Evolutionary conservation across 64 coral and sea anemone species (phyloP), one percentile per base, ranked within the genome.

Genomic region (Exaiptasia diaphana): DNA sequence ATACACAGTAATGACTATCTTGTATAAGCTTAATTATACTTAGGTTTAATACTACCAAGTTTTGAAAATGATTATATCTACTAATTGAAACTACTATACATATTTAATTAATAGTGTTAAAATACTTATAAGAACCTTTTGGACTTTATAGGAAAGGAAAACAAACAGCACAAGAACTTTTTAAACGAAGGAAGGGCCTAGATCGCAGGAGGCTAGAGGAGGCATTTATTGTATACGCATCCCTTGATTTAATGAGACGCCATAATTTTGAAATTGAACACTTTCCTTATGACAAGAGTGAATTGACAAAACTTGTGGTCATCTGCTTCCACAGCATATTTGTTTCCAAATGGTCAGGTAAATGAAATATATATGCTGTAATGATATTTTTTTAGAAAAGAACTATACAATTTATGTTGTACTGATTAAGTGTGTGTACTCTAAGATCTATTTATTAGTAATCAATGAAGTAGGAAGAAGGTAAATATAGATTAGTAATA

Each of bases 191-290:
- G 15, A 56, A 24, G 53, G 26, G 53, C 26, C 55, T 81, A 31
- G 86, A 89, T 64, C 50, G 76, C 20, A 41, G 86, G 53, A 73
- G 86, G 55, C 70, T 90, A 20, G 87, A 90, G 71, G 70, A 90
- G 40, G 87, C 39, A 45, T 90, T 82, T 82, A 15, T 90, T 26
- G 81, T 90, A 7, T 82, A 53, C 75, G 54, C 78, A 2, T 35
- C 67, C 15, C 21, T 67, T 33, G 69, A 82, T 14, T 44, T 73
- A 3, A 13, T 82, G 17, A 5, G 38, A 31, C 81, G 82, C 11
- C 56, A 75, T 75, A 8, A 38, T 4, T 40, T 90, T 18, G 14
- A 80, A 12, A 38, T 75, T 11, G 53, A 41, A 35, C n/a, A 23
- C 38, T 49, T 67, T 11, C 68, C 87, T 20, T 82, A 33, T 53